Evolutionary conservation across 92 coral and sea anemone genomes (phyloP).

Genomic region (Diadumene lineata): DNA sequence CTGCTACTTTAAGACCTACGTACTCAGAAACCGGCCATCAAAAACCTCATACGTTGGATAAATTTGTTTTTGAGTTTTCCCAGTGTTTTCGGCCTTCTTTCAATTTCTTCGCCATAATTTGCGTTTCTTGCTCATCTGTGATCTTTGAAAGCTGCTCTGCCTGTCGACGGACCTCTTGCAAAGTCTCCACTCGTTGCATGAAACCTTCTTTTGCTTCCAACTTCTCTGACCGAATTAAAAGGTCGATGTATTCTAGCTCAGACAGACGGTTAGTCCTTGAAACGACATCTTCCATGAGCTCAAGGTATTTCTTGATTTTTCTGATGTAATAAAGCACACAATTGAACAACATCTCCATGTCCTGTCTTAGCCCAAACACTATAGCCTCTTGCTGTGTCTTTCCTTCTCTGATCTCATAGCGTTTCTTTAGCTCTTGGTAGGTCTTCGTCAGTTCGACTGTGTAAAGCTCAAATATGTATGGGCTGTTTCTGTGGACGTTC

Average conservation of each 20-base stretch:
- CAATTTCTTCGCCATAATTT: too few relatives aligned
- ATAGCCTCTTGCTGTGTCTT: constrained; percentile 5
- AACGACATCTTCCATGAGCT: constrained; percentile 30
- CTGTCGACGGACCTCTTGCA: constrained; percentile 20
- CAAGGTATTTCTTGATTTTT: background rate
- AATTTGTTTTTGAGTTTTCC: too few relatives aligned
- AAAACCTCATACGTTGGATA: too few relatives aligned
- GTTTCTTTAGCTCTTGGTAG: constrained; percentile 2
- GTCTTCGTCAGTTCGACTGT: constrained; percentile 17
- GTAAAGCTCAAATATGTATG: constrained; percentile 17
- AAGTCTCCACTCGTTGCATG: constrained; percentile 20
- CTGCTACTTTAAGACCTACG: too few relatives aligned
- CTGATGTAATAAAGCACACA: background rate
- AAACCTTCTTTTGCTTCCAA: constrained; percentile 35
- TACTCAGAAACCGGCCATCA: too few relatives aligned
- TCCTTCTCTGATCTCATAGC: constrained; percentile 3
- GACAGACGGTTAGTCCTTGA: constrained; percentile 48
- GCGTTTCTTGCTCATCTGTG: background rate
- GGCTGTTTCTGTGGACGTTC: constrained; percentile 26
- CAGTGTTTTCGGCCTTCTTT: too few relatives aligned
- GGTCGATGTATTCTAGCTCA: constrained; percentile 32
- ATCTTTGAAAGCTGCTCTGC: constrained; percentile 11
- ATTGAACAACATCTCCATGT: background rate
- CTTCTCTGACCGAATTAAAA: constrained; percentile 42
- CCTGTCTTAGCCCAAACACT: background rate